Percentiles rank a stretch among this genome's conserved stretches.
Evolutionary conservation across 2,888 invertebrate genomes (phyloP).

Genomic region (Ctena decussata): DNA sequence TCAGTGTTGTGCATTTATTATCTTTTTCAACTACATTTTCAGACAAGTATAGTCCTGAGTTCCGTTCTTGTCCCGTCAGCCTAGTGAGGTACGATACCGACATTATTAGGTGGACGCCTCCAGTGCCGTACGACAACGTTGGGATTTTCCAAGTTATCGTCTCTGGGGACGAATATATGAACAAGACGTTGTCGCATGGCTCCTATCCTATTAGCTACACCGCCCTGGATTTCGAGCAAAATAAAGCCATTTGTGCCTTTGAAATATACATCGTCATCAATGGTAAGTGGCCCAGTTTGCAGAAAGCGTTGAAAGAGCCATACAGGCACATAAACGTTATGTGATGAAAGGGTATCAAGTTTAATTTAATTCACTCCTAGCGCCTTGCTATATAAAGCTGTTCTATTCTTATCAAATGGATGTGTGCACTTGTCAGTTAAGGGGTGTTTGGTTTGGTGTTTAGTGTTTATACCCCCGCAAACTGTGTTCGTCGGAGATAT

Average conservation of each 20-base stretch:
- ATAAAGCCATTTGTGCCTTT: slow-evolving; percentile 57
- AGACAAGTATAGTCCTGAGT: slow-evolving; percentile 56
- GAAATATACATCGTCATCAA: slow-evolving; percentile 30
- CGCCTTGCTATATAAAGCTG: too few species aligned
- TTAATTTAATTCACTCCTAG: too few species aligned
- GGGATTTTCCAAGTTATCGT: slow-evolving; percentile 41
- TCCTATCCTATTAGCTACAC: slow-evolving; percentile 51
- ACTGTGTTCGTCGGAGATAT: too few species aligned
- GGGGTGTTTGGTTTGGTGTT: too few species aligned
- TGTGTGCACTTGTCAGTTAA: too few species aligned
- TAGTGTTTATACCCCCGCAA: too few species aligned
- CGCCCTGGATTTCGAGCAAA: slow-evolving; percentile 53
- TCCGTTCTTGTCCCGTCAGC: slow-evolving; percentile 53
- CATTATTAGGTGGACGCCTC: slow-evolving; percentile 43
- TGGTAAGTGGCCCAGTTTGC: slow-evolving; percentile 13
- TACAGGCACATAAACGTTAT: too few species aligned
- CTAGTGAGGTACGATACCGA: slow-evolving; percentile 35
- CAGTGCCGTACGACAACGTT: slow-evolving; percentile 59
- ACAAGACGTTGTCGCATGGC: slow-evolving; percentile 15
- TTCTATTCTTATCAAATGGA: too few species aligned
- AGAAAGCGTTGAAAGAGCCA: too few species aligned
- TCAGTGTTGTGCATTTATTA: too few species aligned
- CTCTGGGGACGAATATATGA: slow-evolving; percentile 21
- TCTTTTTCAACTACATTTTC: not conserved
- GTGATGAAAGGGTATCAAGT: too few species aligned